A percentile compares a stretch with the other conserved stretches of the same genome.
Evolutionary conservation across 2,113 vertebrate genomes (phyloP).

Genomic region (Poeciliopsis retropinna): DNA sequence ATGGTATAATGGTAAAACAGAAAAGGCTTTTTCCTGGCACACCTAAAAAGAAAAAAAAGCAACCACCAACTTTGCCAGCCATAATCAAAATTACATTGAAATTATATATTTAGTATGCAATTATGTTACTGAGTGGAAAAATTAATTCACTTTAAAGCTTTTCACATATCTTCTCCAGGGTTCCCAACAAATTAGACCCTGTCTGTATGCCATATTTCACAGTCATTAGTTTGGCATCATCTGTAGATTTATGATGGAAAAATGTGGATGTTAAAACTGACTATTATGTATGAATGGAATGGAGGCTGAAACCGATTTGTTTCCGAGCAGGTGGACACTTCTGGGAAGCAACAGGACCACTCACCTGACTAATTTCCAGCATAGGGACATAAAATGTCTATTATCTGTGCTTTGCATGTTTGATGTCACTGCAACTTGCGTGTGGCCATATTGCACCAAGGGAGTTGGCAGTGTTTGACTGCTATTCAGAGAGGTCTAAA

Average conservation of each 20-base stretch:
- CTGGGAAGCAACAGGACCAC: constrained; percentile 11
- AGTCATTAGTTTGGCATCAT: too few relatives aligned
- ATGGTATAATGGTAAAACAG: not conserved
- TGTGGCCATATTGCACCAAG: constrained; percentile 51
- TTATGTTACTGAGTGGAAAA: not conserved
- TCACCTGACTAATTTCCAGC: constrained; percentile 3
- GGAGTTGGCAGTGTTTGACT: constrained; percentile 66
- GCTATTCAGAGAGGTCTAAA: constrained; percentile 77
- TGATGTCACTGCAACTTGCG: constrained; percentile 40
- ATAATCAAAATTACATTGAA: not conserved
- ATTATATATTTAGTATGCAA: too few relatives aligned
- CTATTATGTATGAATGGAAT: not conserved
- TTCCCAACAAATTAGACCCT: not conserved
- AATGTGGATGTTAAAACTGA: not conserved
- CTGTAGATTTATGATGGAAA: too few relatives aligned
- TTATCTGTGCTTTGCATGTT: constrained; percentile 24
- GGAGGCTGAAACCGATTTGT: not conserved
- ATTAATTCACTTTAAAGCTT: not conserved
- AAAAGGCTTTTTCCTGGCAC: not conserved
- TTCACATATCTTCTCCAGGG: not conserved
- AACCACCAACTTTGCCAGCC: not conserved
- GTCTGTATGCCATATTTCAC: not conserved
- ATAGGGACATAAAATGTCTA: constrained; percentile 24
- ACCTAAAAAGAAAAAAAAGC: not conserved
- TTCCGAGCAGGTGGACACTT: not conserved